Conservation (phyloP, 2,888 invertebrate species). For the Drosophila paramelanica region DNA sequence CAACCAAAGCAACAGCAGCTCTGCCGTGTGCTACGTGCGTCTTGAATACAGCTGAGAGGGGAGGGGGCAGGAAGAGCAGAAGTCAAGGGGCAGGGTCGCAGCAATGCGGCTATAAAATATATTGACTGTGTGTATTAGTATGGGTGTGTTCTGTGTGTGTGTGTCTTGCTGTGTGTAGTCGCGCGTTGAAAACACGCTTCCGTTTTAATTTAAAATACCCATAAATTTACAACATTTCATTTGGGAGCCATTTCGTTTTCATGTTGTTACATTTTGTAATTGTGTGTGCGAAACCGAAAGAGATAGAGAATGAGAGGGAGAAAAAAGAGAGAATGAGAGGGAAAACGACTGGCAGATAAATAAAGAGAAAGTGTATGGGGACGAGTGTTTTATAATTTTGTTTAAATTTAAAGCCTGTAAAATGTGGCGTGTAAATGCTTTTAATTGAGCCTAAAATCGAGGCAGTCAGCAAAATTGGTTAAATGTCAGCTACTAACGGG, state of each 20-base stretch:
- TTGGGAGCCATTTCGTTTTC: constrained; percentile 82
- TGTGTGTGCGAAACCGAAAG: constrained; percentile 53
- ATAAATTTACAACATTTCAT: constrained; percentile 84
- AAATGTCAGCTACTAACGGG: constrained; percentile 4
- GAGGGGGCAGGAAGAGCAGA: constrained; percentile 6
- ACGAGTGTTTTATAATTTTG: constrained; percentile 57
- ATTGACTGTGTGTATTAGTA: constrained; percentile 65
- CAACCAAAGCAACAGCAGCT: constrained; percentile 21
- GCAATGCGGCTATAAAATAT: constrained; percentile 71
- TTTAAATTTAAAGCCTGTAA: constrained; percentile 68
- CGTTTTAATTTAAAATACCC: constrained; percentile 85
- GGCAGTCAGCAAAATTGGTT: constrained; percentile 54
- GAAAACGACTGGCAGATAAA: constrained; percentile 18
- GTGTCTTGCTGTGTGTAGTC: constrained; percentile 52
- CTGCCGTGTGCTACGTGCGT: constrained; percentile 74
- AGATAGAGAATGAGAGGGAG: constrained; percentile 9
- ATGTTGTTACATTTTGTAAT: constrained; percentile 77
- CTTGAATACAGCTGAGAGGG: constrained; percentile 43
- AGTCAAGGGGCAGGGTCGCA: constrained; percentile 32
- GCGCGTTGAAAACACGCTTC: constrained; percentile 82
- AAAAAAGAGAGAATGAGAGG: constrained; percentile 22
- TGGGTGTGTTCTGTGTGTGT: constrained; percentile 23
- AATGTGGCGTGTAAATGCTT: constrained; percentile 72
- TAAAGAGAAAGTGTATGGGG: constrained; percentile 11
- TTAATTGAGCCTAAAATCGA: constrained; percentile 75